Percentiles rank a stretch among this genome's conserved stretches.
These are phyloP conservation scores for Silurus glanis DNA, from an alignment of 2,113 vertebrate genomes.

Conservation along the genomic window DNA sequence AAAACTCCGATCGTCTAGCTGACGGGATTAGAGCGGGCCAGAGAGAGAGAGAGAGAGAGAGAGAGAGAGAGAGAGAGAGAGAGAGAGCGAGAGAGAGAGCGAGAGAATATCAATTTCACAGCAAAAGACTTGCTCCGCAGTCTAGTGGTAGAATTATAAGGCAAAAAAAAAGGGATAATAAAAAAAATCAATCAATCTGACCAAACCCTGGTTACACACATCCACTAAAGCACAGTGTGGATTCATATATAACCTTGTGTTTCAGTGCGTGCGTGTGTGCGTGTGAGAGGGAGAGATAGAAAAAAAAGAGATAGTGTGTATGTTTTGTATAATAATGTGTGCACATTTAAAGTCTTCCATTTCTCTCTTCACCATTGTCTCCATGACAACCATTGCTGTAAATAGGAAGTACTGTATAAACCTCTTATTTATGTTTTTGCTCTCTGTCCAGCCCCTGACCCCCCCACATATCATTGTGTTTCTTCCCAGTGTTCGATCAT, in stretches of 20 bases:
- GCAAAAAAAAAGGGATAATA: background rate
- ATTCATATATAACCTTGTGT: slow-evolving; percentile 11
- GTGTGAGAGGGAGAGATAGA: background rate
- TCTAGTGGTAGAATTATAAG: background rate
- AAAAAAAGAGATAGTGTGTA: background rate
- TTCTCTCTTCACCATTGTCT: slow-evolving; percentile 23
- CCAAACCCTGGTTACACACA: slow-evolving; percentile 10
- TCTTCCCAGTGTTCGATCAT: slow-evolving; percentile 17
- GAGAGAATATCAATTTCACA: background rate
- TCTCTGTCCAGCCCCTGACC: background rate
- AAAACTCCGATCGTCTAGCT: background rate
- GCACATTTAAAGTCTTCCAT: slow-evolving; percentile 34
- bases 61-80: background rate
- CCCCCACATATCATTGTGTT: background rate
- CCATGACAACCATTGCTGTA: slow-evolving; percentile 43
- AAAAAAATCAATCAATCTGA: background rate
- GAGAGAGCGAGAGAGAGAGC: background rate
- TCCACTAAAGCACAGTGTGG: slow-evolving; percentile 22
- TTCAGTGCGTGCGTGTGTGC: background rate
- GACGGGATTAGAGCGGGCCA: background rate
- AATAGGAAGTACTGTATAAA: slow-evolving; percentile 37
- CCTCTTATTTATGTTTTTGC: slow-evolving; percentile 15
- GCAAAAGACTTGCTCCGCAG: background rate
- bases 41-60: background rate
- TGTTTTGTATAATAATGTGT: slow-evolving; percentile 41